Conservation (phyloP, 2,113 vertebrate genomes). For the Rhinolophus ferrumequinum region DNA sequence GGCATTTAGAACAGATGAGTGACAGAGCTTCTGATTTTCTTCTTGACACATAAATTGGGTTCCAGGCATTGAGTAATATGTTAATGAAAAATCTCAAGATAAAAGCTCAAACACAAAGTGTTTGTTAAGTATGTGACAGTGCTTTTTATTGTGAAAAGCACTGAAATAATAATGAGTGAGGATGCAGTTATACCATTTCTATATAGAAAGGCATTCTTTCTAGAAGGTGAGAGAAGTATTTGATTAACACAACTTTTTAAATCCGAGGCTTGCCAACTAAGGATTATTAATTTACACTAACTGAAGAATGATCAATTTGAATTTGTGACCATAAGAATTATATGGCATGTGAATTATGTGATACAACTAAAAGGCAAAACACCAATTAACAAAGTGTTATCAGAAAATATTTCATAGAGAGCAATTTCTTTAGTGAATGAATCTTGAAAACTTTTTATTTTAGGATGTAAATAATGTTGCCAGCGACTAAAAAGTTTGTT, state of each 20-base stretch:
- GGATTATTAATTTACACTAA: not conserved
- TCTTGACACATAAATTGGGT: not conserved
- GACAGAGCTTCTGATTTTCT: not conserved
- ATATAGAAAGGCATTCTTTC: not conserved
- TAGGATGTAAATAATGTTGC: not conserved
- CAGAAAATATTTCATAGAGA: not conserved
- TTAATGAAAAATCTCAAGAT: not conserved
- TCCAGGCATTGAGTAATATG: not conserved
- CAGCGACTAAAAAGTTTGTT: not conserved
- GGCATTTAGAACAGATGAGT: not conserved
- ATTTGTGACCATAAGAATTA: conserved; percentile 44
- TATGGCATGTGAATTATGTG: not conserved
- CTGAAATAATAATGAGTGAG: not conserved
- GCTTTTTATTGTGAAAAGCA: not conserved
- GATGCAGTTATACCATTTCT: not conserved
- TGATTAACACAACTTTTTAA: conserved; percentile 22
- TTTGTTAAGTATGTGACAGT: not conserved
- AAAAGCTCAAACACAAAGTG: not conserved
- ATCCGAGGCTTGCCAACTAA: not conserved
- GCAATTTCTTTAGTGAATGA: not conserved
- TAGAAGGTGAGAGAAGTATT: not conserved
- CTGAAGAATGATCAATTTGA: not conserved
- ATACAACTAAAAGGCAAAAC: not conserved
- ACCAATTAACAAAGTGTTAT: not conserved
- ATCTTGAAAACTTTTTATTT: not conserved